These are phyloP conservation scores for Heterochromis multidens DNA, from an alignment of 2,113 vertebrate genomes.

Conservation along the genomic window DNA sequence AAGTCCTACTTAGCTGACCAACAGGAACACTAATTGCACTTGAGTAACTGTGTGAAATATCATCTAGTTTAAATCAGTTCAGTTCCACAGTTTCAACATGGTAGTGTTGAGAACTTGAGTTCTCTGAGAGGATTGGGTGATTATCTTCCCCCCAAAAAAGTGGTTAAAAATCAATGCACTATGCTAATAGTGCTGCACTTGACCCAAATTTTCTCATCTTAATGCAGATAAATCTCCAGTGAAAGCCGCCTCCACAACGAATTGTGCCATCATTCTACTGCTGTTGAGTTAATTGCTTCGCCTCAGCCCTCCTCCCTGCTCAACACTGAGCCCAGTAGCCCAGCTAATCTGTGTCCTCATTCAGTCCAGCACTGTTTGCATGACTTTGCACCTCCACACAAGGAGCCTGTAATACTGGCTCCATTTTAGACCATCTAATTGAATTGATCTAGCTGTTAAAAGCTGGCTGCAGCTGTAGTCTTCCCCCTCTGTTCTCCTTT, in stretches of 20 bases:
- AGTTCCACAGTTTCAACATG: not conserved
- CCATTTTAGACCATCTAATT: conserved; percentile 59
- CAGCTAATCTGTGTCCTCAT: conserved; percentile 38
- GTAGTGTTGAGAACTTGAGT: not conserved
- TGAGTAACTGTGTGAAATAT: not conserved
- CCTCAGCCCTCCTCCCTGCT: not conserved
- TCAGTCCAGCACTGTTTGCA: conserved; percentile 5
- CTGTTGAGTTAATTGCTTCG: conserved; percentile 5
- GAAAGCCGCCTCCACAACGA: not conserved
- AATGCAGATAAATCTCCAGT: not conserved
- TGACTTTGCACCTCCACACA: conserved; percentile 27
- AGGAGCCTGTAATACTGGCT: conserved; percentile 60
- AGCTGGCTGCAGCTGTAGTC: conserved; percentile 35
- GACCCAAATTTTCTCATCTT: not conserved
- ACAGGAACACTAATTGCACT: not conserved
- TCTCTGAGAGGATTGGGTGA: not conserved
- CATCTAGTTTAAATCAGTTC: not conserved
- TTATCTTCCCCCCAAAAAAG: not conserved
- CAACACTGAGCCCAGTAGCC: conserved; percentile 14
- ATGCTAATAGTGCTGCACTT: not conserved
- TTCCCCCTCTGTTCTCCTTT: not conserved
- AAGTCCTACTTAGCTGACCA: not conserved
- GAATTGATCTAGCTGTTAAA: conserved; percentile 57
- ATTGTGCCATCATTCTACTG: not conserved
- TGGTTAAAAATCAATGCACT: not conserved